A percentile compares a stretch with the other conserved stretches of the same genome.
These are phyloP conservation scores for Apodemus speciosus DNA, from an alignment of 2,113 vertebrate genomes.

Conservation along the genomic window DNA sequence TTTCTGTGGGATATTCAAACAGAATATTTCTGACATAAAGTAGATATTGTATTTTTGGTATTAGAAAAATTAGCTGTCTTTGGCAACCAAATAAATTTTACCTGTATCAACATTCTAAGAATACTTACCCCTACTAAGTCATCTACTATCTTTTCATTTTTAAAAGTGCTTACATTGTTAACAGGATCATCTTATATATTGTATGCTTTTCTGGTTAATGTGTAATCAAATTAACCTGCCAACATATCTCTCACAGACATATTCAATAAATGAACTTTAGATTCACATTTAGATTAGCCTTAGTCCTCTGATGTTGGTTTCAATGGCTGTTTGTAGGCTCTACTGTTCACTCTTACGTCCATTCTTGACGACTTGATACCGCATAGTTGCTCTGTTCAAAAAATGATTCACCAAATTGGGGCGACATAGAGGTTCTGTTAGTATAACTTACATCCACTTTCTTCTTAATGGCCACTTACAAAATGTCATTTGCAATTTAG, in stretches of 20 bases:
- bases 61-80: slow-evolving; percentile 22
- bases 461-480: neutral
- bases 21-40: slow-evolving; percentile 1
- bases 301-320: neutral
- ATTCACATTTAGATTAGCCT: neutral
- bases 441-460: neutral
- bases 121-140: neutral
- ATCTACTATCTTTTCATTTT: neutral
- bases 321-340: neutral
- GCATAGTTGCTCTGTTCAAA: neutral
- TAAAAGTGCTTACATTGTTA: neutral
- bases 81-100: slow-evolving; percentile 29
- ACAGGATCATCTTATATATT: neutral
- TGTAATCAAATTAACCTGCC: slow-evolving; percentile 13
- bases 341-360: neutral
- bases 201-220: neutral
- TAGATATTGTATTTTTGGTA: neutral
- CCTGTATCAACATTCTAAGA: neutral
- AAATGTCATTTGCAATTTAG: slow-evolving; percentile 1
- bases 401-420: neutral
- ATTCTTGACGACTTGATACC: neutral
- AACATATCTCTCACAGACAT: neutral
- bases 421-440: neutral
- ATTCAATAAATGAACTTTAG: slow-evolving; percentile 16
- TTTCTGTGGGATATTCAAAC: slow-evolving; percentile 17